Percentiles rank a stretch among this genome's conserved stretches.
Conservation (phyloP, 2,888 invertebrate genomes). For the Pollenia amentaria region DNA sequence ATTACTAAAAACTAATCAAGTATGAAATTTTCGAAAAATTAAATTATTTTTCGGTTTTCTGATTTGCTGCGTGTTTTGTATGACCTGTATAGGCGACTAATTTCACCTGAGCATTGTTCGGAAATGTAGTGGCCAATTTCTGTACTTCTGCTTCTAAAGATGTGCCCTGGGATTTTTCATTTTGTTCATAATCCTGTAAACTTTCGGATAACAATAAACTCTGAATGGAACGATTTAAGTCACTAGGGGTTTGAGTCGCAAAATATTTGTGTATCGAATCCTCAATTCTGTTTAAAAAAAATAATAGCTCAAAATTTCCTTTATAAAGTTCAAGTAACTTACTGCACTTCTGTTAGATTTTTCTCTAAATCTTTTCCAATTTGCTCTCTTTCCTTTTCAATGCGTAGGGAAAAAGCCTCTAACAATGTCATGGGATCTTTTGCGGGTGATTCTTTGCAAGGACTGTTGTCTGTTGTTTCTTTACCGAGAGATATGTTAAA, state of each 20-base stretch:
- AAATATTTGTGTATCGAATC: slow-evolving; percentile 73
- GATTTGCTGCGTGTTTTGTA: background rate
- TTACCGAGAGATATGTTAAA: slow-evolving; percentile 73
- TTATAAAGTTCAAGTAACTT: background rate
- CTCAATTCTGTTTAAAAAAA: slow-evolving; percentile 63
- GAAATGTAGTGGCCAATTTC: background rate
- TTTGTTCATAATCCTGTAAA: slow-evolving; percentile 41
- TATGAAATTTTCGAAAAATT: background rate
- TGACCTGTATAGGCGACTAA: slow-evolving; percentile 43
- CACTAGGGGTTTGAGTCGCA: slow-evolving; percentile 64
- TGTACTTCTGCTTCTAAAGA: slow-evolving; percentile 54
- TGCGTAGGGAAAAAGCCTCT: slow-evolving; percentile 79
- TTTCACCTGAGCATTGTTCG: background rate
- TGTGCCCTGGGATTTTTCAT: slow-evolving; percentile 2
- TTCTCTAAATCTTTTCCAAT: slow-evolving; percentile 3
- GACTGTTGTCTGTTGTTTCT: background rate
- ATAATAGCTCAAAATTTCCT: too few relatives aligned
- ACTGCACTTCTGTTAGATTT: background rate
- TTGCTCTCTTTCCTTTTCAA: slow-evolving; percentile 76
- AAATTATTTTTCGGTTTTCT: background rate
- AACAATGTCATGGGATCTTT: slow-evolving; percentile 79
- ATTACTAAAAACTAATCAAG: too few relatives aligned
- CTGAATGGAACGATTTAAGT: slow-evolving; percentile 76
- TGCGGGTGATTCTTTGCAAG: slow-evolving; percentile 46
- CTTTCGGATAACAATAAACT: slow-evolving; percentile 69